Percentiles rank a stretch among this genome's conserved stretches.
Evolutionary conservation across 2,797 vertebrate species (phyloP).

Genomic region (Tarsius wallacei): DNA sequence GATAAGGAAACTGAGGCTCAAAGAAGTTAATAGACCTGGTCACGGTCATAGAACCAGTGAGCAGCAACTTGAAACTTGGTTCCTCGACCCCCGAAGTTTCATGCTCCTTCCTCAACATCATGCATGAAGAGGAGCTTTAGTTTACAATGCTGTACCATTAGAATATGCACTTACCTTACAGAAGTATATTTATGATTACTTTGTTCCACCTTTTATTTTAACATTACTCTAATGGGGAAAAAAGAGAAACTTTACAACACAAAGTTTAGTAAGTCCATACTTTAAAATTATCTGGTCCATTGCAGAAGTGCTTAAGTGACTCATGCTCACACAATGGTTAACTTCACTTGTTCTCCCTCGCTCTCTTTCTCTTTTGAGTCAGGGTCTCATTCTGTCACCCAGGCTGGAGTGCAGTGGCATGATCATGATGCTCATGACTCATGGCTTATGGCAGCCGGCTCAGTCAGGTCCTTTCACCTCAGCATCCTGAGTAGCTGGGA

Average conservation of each 20-base stretch:
- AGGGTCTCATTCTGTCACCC: neutral
- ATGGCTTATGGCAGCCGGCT: too few relatives aligned
- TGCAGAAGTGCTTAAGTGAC: neutral
- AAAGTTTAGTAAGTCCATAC: neutral
- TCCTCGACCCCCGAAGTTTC: neutral
- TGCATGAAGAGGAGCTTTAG: neutral
- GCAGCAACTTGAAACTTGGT: slow-evolving; percentile 4
- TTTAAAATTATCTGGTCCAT: neutral
- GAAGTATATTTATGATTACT: slow-evolving; percentile 11
- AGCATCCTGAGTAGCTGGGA: too few relatives aligned
- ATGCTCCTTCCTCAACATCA: neutral
- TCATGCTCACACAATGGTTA: neutral
- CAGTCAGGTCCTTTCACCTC: too few relatives aligned
- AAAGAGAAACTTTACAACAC: neutral
- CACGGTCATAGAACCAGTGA: neutral
- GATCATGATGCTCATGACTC: neutral
- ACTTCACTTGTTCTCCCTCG: neutral
- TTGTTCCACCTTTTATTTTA: neutral
- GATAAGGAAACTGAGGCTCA: neutral
- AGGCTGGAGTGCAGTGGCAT: neutral
- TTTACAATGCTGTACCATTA: neutral
- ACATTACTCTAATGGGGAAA: neutral
- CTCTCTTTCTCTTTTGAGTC: neutral
- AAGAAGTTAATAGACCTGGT: neutral
- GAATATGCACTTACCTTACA: neutral